Evolutionary conservation across 1,140 invertebrate genomes (phyloP), one percentile per base, ranked within the genome.

Genomic region (Anoplophora glabripennis): DNA sequence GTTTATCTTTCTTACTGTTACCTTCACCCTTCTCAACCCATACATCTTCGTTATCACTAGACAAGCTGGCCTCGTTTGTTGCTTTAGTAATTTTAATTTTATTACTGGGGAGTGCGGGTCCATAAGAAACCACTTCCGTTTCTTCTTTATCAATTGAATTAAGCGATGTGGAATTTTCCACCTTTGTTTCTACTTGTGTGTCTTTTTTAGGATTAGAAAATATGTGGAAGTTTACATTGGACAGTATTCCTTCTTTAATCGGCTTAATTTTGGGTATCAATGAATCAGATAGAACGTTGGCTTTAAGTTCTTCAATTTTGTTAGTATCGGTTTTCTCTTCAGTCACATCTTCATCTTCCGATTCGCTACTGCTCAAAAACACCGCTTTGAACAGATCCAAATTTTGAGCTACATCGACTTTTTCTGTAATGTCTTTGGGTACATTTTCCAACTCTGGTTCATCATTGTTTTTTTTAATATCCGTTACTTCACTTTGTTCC

Each of bases 261-360:
- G 70, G 70, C 59, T 71, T 75, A 56, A 75, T 73, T 67, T 70
- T 72, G 17, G 72, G 71, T 15, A 74, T 37, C 42, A 74, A 62
- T 15, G 68, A 46, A 46, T 74, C 72, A 9, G 63, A 65, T 12
- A 73, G 40, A 21, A 74, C 47, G 44, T 46, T 61, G 14, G 49
- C 52, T 51, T 69, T 70, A 36, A 68, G 60, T 57, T 68, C 69
- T 17, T 67, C 53, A 33, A 21, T 48, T 34, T 56, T 56, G n/a
- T 63, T 41, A 35, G 65, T 59, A 42, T 62, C 35, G 38, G 41
- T 12, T 44, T 65, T 60, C 14, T 67, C 62, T 36, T 66, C 62
- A 14, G 21, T 37, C 9, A 59, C 63, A 3, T 60, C 55, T 57
- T 68, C 72, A 37, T 59, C 57, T 63, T 72, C 72, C 4, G 67